Evolutionary conservation across 2,797 vertebrate genomes (phyloP).

Genomic region (Poliocrania exsul): DNA sequence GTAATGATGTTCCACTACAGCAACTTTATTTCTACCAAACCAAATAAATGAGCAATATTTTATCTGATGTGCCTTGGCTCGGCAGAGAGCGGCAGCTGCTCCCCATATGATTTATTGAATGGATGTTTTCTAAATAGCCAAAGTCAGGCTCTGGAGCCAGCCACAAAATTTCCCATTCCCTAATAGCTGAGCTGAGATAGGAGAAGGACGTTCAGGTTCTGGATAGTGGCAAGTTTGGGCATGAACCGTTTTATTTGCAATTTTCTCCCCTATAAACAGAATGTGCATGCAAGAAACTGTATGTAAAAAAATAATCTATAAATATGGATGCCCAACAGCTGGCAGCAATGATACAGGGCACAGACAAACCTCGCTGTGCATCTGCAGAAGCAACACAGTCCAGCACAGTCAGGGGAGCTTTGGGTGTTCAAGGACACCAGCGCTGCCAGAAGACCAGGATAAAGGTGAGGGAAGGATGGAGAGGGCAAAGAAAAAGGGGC

Average conservation of each 20-base stretch:
- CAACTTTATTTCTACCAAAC: slow-evolving; percentile 47
- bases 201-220: background rate
- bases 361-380: background rate
- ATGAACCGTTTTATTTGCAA: background rate
- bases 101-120: slow-evolving; percentile 34
- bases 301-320: background rate
- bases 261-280: background rate
- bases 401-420: background rate
- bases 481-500: background rate
- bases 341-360: background rate
- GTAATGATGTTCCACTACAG: slow-evolving; percentile 57
- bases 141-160: background rate
- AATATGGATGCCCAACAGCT: background rate
- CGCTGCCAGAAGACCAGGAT: background rate
- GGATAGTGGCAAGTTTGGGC: background rate
- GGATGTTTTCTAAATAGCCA: slow-evolving; percentile 11
- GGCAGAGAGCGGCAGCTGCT: slow-evolving; percentile 53
- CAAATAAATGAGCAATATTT: slow-evolving; percentile 52
- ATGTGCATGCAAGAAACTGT: background rate
- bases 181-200: background rate
- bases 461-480: too few relatives aligned
- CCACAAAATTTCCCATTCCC: background rate
- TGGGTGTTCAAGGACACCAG: accelerated
- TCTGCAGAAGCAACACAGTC: background rate
- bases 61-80: slow-evolving; percentile 24